Percentiles rank a stretch among this genome's conserved stretches.
Conservation (phyloP, 2,888 invertebrate genomes). For the Brachypalpus laphriformis region DNA sequence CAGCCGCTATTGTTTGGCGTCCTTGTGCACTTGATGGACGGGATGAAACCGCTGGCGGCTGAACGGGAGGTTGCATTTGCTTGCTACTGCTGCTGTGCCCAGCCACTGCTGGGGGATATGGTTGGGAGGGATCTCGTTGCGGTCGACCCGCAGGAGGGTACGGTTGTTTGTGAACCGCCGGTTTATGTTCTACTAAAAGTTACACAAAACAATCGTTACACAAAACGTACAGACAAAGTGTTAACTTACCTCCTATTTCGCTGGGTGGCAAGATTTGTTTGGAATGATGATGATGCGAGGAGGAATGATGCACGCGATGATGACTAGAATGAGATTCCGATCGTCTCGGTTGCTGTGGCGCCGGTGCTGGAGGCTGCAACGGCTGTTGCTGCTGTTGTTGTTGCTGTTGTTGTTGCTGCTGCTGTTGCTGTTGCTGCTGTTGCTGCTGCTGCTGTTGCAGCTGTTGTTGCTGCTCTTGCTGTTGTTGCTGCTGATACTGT, state of each 20-base stretch:
- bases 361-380: slow-evolving; percentile 76
- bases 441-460: slow-evolving; percentile 59
- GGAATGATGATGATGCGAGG: slow-evolving; percentile 80
- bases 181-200: slow-evolving; percentile 79
- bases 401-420: slow-evolving; percentile 62
- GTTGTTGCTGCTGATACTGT: slow-evolving; percentile 66
- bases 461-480: slow-evolving; percentile 43
- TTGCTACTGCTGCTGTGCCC: slow-evolving; percentile 54
- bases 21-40: slow-evolving; percentile 58
- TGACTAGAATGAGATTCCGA: slow-evolving; percentile 79
- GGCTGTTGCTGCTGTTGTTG: slow-evolving; percentile 66
- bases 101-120: slow-evolving; percentile 71
- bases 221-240: not conserved
- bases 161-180: slow-evolving; percentile 74
- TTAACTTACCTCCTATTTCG: slow-evolving; percentile 66
- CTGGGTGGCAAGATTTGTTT: slow-evolving; percentile 79
- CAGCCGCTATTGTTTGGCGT: slow-evolving; percentile 38
- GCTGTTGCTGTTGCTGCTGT: slow-evolving; percentile 58
- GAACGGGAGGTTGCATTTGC: slow-evolving; percentile 73
- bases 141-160: slow-evolving; percentile 75
- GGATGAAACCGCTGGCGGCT: slow-evolving; percentile 71
- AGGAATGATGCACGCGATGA: slow-evolving; percentile 80
- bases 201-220: not conserved
- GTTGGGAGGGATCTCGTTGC: slow-evolving; percentile 75
- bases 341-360: slow-evolving; percentile 78